Base-by-base conservation (phyloP, 2,113 vertebrate species). In the Centropus unirufus region DNA sequence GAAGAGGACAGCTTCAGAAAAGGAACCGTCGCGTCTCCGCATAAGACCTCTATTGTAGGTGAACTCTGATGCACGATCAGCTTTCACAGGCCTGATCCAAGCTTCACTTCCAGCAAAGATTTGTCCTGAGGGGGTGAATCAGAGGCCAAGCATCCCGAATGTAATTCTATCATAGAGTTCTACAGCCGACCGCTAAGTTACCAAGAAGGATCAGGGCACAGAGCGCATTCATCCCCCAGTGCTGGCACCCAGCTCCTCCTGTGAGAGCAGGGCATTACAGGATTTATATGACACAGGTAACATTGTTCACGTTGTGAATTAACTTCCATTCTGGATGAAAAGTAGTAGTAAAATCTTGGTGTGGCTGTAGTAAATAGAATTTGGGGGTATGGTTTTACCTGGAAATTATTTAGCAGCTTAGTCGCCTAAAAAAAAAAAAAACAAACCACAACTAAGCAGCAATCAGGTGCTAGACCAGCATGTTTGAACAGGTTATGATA, bases 91-190 rank as follows among this genome's bases (percentile, higher is more conserved):
- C 47, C 90, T 90, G 82, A 93, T 83, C 86, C 91, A 90, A 87
- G 92, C 86, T 80, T 70, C 69, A 63, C 75, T 96, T 93, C 87
- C 84, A 96, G 89, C 92, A 96, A 95, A 97, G 93, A 95, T 96
- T 95, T 94, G 90, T 93, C 89, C 73, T 2, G 5, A 83, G 82
- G 67, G 84, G 92, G 95, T 96, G 93, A 97, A 79, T 72, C 77
- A 83, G 87, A 95, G 95, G 95, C 90, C 90, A 96, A 75, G 89
- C 82, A 94, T 84, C 90, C 92, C 84, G 86, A 61, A 61, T 57
- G 91, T 74, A 94, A 96, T 30, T 79, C 83, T 87, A 96, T 44
- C 92, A 0, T n/a, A 64, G 66, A 57, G 76, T 70, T 92, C 93
- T 72, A 76, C 80, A 79, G 49, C 91, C 78, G 57, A 47, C n/a